phyloP scores from a whole-genome alignment of 2,797 vertebrate species.

The Halcyon chelicuti region DNA sequence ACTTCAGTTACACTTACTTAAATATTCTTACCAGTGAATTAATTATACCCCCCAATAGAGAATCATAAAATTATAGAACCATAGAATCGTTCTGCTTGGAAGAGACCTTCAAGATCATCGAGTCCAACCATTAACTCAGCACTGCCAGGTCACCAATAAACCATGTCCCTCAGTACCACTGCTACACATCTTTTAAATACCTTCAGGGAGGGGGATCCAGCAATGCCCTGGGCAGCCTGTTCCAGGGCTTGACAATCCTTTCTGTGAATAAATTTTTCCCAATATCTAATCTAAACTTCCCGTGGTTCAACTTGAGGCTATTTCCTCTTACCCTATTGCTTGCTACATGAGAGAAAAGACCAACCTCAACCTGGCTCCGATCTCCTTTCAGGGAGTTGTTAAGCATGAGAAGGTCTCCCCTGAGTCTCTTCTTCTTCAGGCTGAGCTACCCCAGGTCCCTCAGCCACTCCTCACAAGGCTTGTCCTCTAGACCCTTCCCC shows the following conservation, averaged over 20 bases:
- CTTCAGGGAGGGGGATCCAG: neutral
- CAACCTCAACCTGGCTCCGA: neutral
- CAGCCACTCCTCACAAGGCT: neutral
- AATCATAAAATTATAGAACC: neutral
- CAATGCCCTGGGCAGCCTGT: neutral
- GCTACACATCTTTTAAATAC: neutral
- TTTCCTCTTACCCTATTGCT: no score
- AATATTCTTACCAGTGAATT: neutral
- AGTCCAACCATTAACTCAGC: neutral
- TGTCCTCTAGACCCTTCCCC: neutral
- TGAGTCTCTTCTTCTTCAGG: neutral
- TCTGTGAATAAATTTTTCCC: no score
- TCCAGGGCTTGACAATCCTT: neutral
- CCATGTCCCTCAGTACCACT: neutral
- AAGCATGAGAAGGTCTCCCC: neutral
- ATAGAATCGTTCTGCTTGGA: neutral
- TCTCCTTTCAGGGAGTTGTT: neutral
- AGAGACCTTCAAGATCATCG: neutral
- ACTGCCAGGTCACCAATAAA: neutral
- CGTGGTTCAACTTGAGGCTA: no score
- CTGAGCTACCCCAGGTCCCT: neutral
- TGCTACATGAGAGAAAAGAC: no score
- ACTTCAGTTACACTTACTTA: neutral
- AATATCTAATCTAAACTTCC: no score
- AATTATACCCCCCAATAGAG: neutral